Percentiles rank a stretch among this genome's conserved stretches.
Evolutionary conservation across 2,888 invertebrate species (phyloP).

Genomic region (Zootermopsis nevadensis): DNA sequence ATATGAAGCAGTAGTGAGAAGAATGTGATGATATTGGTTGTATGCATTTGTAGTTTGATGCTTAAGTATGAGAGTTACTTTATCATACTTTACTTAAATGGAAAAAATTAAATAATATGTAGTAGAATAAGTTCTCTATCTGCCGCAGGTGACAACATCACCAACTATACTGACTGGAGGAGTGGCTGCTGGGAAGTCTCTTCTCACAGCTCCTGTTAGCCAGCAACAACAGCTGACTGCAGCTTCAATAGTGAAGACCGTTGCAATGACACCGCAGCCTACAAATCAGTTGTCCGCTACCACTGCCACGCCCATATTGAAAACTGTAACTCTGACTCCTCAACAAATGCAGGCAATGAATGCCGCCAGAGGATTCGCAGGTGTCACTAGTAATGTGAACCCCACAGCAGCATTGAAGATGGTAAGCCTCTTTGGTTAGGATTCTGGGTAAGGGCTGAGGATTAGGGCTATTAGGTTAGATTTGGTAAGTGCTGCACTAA

Average conservation of each 20-base stretch:
- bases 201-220: slow-evolving; percentile 12
- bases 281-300: not conserved
- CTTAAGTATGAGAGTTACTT: not conserved
- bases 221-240: not conserved
- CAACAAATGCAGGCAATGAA: slow-evolving; percentile 48
- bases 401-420: not conserved
- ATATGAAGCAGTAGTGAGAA: too few species aligned
- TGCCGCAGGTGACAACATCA: slow-evolving; percentile 35
- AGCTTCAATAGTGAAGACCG: slow-evolving; percentile 23
- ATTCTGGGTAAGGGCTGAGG: too few species aligned
- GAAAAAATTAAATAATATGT: not conserved
- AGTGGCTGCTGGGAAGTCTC: slow-evolving; percentile 38
- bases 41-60: not conserved
- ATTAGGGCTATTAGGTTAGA: too few species aligned
- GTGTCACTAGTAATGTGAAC: not conserved
- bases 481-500: too few species aligned
- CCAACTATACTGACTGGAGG: slow-evolving; percentile 19
- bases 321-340: slow-evolving; percentile 50
- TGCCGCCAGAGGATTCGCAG: slow-evolving; percentile 5
- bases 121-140: not conserved
- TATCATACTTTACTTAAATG: too few species aligned
- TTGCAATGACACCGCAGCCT: not conserved
- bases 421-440: not conserved
- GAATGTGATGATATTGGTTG: too few species aligned
- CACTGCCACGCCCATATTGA: slow-evolving; percentile 23